phyloP scores from a whole-genome alignment of 1,140 invertebrate species.

The Procambarus clarkii region DNA sequence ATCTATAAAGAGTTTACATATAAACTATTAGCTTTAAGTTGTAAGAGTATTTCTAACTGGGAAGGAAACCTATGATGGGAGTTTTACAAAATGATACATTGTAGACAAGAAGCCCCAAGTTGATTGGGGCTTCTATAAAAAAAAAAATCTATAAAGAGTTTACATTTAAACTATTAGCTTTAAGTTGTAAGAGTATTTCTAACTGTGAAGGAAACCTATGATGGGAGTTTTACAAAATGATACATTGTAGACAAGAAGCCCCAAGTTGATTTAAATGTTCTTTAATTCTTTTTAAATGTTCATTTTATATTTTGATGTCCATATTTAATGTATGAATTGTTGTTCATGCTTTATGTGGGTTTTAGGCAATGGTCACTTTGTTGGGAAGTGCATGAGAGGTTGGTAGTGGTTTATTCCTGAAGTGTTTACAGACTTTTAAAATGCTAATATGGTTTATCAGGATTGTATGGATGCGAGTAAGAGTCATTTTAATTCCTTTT shows the following conservation, averaged over 20 bases:
- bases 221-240: background rate
- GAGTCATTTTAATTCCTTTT: background rate
- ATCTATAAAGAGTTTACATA: background rate
- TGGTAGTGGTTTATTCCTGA: background rate
- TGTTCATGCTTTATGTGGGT: background rate
- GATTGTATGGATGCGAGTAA: slow-evolving; percentile 11
- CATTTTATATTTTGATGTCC: background rate
- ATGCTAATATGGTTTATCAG: background rate
- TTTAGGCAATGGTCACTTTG: background rate
- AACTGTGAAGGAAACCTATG: background rate
- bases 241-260: background rate
- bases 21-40: background rate
- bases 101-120: background rate
- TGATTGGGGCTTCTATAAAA: background rate
- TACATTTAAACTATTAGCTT: background rate
- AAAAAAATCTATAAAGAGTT: no score
- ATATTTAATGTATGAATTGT: background rate
- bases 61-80: background rate
- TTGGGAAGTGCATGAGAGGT: background rate
- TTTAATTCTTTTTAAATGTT: background rate
- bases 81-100: background rate
- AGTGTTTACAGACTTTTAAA: background rate
- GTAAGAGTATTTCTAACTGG: background rate
- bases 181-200: slow-evolving; percentile 1
- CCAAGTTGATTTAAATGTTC: background rate